Evolutionary conservation across 2,797 vertebrate genomes (phyloP), one percentile per base, ranked within the genome.

Genomic region (Tamandua tetradactyla): DNA sequence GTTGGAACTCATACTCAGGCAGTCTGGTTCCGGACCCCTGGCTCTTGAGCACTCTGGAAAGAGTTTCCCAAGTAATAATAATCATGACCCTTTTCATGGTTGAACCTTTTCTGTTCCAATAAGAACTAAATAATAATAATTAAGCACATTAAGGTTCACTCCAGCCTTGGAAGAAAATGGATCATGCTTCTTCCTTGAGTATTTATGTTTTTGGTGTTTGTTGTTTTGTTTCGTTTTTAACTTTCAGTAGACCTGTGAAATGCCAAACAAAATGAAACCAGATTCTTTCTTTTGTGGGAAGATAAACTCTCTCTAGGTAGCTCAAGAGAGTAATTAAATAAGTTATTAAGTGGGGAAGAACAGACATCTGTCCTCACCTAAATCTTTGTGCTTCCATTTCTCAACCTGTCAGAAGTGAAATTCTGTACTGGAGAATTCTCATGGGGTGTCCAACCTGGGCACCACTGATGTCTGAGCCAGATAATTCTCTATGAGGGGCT

Each of bases 191-290:
- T 74, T 92, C 37, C 84, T 94, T 93, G 88, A 94, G 80, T 13
- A 14, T 66, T 89, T 66, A 9, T 23, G 79, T 61, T 30, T n/a
- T n/a, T n/a, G n/a, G n/a, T n/a, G n/a, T n/a, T n/a, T n/a, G n/a
- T n/a, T n/a, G n/a, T n/a, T 4, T 81, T 49, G 66, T 40, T 55
- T 61, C 30, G n/a, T 42, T 20, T 62, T 66, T 49, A 83, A 42
- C 23, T 78, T 32, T 94, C 80, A n/a, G 61, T 72, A 71, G 75
- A 71, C 78, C 79, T 95, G 55, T 55, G 82, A 96, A 96, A 93
- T 95, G 61, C 78, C 59, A 85, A 83, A 64, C 40, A 47, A 68
- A 83, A 92, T 78, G 82, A 95, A 55, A 95, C 92, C 89, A 90
- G 69, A 57, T 64, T 47, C 79, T 32, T 86, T 59, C 81, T 89